Evolutionary conservation across 2,113 vertebrate genomes (phyloP).

Genomic region (Pristiophorus japonicus): DNA sequence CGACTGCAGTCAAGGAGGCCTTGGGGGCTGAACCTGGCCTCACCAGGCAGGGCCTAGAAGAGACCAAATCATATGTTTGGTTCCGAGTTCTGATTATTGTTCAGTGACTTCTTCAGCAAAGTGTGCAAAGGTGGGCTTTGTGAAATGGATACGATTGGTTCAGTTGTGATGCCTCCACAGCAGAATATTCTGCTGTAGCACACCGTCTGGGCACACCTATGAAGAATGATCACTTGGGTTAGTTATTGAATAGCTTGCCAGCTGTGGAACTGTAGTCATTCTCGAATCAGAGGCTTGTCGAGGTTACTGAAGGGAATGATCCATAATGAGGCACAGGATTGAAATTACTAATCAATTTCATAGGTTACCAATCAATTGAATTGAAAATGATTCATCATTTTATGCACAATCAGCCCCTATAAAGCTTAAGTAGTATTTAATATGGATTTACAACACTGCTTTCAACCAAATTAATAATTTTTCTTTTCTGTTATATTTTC

Average conservation of each 20-base stretch:
- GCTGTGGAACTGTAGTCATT: not conserved
- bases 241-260: not conserved
- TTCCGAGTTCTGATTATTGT: not conserved
- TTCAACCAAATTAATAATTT: too few species aligned
- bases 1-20: not conserved
- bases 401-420: too few species aligned
- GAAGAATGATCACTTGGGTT: too few species aligned
- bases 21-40: not conserved
- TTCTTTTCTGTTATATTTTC: too few species aligned
- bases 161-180: not conserved
- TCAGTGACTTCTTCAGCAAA: not conserved
- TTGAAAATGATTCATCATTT: too few species aligned
- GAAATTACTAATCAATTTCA: too few species aligned
- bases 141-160: not conserved
- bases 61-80: not conserved
- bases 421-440: too few species aligned
- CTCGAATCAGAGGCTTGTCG: not conserved
- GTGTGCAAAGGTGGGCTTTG: not conserved
- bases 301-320: too few species aligned
- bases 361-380: too few species aligned
- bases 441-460: too few species aligned
- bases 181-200: not conserved
- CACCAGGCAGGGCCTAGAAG: too few species aligned
- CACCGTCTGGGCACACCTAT: not conserved
- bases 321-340: too few species aligned